phyloP scores from a whole-genome alignment of 2,113 vertebrate species.

The Percina caprodes region DNA sequence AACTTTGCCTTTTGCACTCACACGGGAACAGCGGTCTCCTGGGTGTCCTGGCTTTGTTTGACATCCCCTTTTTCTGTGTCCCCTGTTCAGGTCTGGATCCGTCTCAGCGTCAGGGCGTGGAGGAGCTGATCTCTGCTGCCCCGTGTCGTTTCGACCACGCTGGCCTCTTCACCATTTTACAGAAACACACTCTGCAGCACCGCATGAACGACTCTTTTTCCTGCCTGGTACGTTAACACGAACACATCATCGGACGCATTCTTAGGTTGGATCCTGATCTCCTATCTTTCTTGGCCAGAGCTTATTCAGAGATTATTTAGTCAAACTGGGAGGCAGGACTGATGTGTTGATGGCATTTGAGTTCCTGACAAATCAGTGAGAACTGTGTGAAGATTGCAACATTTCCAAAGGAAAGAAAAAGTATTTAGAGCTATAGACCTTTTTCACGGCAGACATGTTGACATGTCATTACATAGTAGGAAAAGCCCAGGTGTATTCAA shows the following conservation, averaged over 20 bases:
- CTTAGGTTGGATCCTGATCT: neutral
- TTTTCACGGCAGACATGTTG: no score
- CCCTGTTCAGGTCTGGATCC: constrained; percentile 82
- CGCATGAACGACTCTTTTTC: constrained; percentile 98
- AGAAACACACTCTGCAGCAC: constrained; percentile 93
- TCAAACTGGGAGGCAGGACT: neutral
- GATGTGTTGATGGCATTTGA: neutral
- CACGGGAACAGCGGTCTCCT: no score
- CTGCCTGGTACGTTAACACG: constrained; percentile 88
- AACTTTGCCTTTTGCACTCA: no score
- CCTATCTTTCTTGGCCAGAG: neutral
- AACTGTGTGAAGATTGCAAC: no score
- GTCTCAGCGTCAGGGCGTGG: constrained; percentile 93
- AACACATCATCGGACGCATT: neutral
- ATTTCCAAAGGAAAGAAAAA: no score
- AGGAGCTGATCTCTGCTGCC: constrained; percentile 93
- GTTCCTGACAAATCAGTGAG: no score
- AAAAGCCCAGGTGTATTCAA: no score
- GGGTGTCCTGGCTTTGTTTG: no score
- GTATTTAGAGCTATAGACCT: no score
- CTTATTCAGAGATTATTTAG: neutral
- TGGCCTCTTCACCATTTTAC: constrained; percentile 91
- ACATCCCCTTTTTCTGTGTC: neutral
- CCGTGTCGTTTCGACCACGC: constrained; percentile 93
- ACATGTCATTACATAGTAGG: no score